Conservation (phyloP, 2,797 vertebrate genomes). For the Sebastolobus alascanus region DNA sequence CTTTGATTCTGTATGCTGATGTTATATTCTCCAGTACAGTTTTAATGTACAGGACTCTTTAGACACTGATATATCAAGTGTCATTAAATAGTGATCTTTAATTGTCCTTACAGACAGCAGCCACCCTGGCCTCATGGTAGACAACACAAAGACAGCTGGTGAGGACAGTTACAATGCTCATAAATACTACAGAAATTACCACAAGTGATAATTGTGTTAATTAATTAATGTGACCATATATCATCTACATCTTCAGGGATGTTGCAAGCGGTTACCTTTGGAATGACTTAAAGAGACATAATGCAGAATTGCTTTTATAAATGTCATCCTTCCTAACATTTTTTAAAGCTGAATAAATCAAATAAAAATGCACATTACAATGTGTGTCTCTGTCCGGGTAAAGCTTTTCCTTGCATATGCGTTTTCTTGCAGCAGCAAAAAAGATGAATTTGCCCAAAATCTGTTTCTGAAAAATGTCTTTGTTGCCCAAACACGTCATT, state of each 20-base stretch:
- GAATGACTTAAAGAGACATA: not conserved
- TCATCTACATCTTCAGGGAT: not conserved
- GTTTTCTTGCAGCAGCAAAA: not conserved
- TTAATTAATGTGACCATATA: not conserved
- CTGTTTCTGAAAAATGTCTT: constrained; percentile 11
- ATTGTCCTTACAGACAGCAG: not conserved
- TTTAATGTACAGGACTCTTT: not conserved
- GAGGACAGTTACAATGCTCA: not conserved
- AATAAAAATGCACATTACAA: not conserved
- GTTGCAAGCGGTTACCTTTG: not conserved
- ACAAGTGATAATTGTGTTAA: not conserved
- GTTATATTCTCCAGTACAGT: not conserved
- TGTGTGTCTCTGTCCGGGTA: not conserved
- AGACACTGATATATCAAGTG: not conserved
- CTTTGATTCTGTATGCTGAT: not conserved
- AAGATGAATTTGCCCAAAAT: not conserved
- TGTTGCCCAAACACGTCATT: not conserved
- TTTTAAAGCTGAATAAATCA: not conserved
- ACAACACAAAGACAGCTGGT: not conserved
- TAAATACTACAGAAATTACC: not conserved
- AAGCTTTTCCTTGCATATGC: not conserved
- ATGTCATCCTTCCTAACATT: not conserved
- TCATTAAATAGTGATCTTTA: not conserved
- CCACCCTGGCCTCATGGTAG: not conserved
- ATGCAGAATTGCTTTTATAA: not conserved